Evolutionary conservation across 2,113 vertebrate genomes (phyloP).

Genomic region (Probosciger aterrimus): DNA sequence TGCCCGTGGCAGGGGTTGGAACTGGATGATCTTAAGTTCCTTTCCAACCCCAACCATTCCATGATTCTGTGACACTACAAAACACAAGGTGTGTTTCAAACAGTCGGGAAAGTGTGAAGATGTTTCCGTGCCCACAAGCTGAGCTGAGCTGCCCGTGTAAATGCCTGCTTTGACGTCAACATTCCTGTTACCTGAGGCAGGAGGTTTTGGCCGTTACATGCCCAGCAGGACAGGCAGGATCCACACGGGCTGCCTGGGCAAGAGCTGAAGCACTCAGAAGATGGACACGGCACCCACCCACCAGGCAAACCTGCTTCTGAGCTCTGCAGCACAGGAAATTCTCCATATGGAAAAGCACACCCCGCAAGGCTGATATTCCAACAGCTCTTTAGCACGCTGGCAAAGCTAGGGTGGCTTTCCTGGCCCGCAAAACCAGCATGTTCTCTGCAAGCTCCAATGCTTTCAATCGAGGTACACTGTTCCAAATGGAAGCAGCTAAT

Average conservation of each 20-base stretch:
- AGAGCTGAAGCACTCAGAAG: neutral
- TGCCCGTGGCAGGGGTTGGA: neutral
- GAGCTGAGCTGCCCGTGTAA: rapidly evolving
- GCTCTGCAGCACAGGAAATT: neutral
- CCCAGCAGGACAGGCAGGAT: neutral
- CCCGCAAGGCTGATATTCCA: neutral
- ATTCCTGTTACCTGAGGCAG: neutral
- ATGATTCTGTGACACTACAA: neutral
- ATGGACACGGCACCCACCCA: neutral
- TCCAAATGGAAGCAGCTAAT: constrained; percentile 63
- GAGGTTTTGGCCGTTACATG: neutral
- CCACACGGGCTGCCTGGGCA: neutral
- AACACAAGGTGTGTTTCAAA: too few species aligned
- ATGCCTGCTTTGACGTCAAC: neutral
- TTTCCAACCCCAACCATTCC: neutral
- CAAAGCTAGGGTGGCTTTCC: neutral
- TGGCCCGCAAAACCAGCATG: neutral
- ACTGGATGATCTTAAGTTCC: neutral
- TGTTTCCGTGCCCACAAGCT: neutral
- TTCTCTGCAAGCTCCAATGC: constrained; percentile 29
- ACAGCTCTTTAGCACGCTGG: neutral
- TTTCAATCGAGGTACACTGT: neutral
- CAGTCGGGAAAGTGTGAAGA: neutral
- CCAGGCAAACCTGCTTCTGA: neutral
- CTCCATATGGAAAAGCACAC: neutral